A percentile compares a stretch with the other conserved stretches of the same genome.
Conservation (phyloP, 2,888 invertebrate species). For the Notodonta ziczac region DNA sequence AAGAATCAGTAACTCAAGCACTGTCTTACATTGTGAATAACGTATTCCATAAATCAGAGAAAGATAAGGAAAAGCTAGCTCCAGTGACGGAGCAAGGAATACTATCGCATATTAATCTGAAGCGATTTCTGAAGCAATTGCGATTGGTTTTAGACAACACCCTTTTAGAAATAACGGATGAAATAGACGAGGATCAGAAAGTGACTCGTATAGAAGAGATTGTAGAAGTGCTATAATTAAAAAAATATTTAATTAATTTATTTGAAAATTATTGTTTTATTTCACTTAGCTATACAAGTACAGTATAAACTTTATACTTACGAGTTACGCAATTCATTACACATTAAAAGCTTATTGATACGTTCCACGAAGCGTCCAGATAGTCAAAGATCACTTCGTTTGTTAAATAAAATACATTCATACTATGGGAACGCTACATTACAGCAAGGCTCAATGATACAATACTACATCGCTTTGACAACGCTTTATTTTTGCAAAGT, state of each 20-base stretch:
- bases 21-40: slow-evolving; percentile 87
- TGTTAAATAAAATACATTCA: no score
- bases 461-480: no score
- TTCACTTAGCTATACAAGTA: no score
- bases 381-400: no score
- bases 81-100: slow-evolving; percentile 78
- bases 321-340: no score
- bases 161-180: slow-evolving; percentile 48
- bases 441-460: no score
- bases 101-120: slow-evolving; percentile 71
- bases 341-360: no score
- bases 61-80: slow-evolving; percentile 85
- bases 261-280: not conserved
- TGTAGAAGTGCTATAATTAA: slow-evolving; percentile 68
- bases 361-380: no score
- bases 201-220: slow-evolving; percentile 72
- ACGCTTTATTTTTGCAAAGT: no score
- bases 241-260: slow-evolving; percentile 3
- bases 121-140: slow-evolving; percentile 73
- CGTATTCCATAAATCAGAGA: slow-evolving; percentile 86
- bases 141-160: slow-evolving; percentile 66
- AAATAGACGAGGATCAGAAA: slow-evolving; percentile 39
- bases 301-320: no score
- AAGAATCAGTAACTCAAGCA: slow-evolving; percentile 89
- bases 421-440: no score